Conservation (phyloP, 2,888 invertebrate species). For the Dryadula phaetusa region DNA sequence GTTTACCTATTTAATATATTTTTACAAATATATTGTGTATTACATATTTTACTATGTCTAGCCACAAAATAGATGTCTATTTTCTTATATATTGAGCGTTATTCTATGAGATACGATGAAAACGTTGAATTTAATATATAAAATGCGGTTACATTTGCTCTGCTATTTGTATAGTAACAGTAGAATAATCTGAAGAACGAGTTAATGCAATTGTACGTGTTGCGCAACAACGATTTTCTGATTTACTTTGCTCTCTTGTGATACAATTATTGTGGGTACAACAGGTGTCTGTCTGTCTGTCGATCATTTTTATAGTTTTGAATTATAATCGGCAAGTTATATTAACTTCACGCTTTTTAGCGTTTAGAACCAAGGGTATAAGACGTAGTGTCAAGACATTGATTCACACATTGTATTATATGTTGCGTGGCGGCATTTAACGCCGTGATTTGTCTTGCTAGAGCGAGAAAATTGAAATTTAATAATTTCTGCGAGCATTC, state of each 20-base stretch:
- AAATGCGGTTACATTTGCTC: slow-evolving; percentile 11
- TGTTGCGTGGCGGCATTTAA: too few relatives aligned
- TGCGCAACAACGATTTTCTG: background rate
- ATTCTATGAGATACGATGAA: background rate
- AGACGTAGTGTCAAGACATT: too few relatives aligned
- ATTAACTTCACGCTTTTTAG: background rate
- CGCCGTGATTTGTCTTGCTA: too few relatives aligned
- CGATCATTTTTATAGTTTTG: background rate
- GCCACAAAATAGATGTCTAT: too few relatives aligned
- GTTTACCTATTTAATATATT: too few relatives aligned
- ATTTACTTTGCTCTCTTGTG: slow-evolving; percentile 13
- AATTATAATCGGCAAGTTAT: background rate
- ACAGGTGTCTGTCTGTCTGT: too few relatives aligned
- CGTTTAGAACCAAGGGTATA: background rate
- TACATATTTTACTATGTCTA: too few relatives aligned
- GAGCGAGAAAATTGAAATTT: too few relatives aligned
- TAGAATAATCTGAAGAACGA: background rate
- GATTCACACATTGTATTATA: too few relatives aligned
- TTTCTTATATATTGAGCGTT: too few relatives aligned
- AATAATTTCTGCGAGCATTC: too few relatives aligned
- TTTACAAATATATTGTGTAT: too few relatives aligned
- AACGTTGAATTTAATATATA: background rate
- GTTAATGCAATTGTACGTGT: slow-evolving; percentile 8
- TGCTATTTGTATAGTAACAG: slow-evolving; percentile 7
- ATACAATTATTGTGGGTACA: background rate